A percentile compares a stretch with the other conserved stretches of the same genome.
These are phyloP conservation scores for Barbus barbus DNA, from an alignment of 2,113 vertebrate species.

Conservation along the genomic window DNA sequence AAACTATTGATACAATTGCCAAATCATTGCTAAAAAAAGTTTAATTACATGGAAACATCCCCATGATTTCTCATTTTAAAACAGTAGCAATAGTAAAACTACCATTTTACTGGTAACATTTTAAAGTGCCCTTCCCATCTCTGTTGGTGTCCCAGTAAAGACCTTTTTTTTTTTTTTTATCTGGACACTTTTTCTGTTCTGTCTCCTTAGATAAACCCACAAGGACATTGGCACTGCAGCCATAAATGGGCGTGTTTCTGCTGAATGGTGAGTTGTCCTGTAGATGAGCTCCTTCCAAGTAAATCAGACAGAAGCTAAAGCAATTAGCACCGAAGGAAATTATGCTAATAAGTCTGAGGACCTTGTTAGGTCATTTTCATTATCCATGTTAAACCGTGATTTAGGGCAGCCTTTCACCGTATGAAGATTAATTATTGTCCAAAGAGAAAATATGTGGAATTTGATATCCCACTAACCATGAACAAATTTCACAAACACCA, in stretches of 20 bases:
- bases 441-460: slow-evolving; percentile 60
- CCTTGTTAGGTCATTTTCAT: slow-evolving; percentile 83
- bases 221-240: slow-evolving; percentile 59
- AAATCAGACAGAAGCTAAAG: slow-evolving; percentile 75
- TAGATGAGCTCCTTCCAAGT: slow-evolving; percentile 73
- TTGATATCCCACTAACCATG: not conserved
- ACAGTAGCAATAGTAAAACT: not conserved
- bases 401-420: slow-evolving; percentile 68
- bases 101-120: not conserved
- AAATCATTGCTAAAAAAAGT: not conserved
- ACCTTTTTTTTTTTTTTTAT: not conserved
- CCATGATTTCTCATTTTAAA: not conserved
- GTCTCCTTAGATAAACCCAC: slow-evolving; percentile 50
- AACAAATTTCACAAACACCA: slow-evolving; percentile 28
- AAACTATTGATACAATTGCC: not conserved
- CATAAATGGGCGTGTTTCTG: slow-evolving; percentile 57
- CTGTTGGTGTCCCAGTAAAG: not conserved
- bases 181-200: not conserved
- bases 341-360: slow-evolving; percentile 77
- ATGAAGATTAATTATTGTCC: slow-evolving; percentile 71
- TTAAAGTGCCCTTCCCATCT: no score
- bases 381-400: slow-evolving; percentile 79
- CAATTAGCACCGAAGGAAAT: slow-evolving; percentile 81
- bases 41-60: not conserved
- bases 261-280: slow-evolving; percentile 41